phyloP scores from a whole-genome alignment of 2,797 vertebrate species.

The Coregonus suidteri region DNA sequence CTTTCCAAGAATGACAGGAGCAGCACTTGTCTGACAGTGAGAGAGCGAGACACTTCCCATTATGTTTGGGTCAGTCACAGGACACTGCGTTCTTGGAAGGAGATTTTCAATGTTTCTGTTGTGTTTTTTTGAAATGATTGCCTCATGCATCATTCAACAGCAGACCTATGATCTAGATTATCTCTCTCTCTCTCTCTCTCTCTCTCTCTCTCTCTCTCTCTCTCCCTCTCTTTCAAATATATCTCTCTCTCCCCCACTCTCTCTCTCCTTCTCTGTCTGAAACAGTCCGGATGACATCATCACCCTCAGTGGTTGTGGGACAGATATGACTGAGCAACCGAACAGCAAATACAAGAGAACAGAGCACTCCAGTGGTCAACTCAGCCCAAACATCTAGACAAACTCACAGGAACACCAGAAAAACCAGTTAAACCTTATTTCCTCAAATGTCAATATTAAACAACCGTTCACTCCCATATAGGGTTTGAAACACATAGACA shows the following conservation, averaged over 20 bases:
- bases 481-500: not conserved
- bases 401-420: not conserved
- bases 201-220: slow-evolving; percentile 28
- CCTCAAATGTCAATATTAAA: no score
- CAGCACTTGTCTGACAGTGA: not conserved
- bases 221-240: not conserved
- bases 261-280: not conserved
- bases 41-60: slow-evolving; percentile 30
- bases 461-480: not conserved
- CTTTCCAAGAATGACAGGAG: not conserved
- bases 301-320: not conserved
- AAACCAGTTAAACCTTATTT: no score
- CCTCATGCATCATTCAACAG: slow-evolving; percentile 65
- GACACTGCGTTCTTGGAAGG: slow-evolving; percentile 29
- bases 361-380: not conserved
- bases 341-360: not conserved
- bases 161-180: slow-evolving; percentile 59
- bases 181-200: not conserved
- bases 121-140: slow-evolving; percentile 48
- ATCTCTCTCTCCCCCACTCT: not conserved
- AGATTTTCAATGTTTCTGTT: slow-evolving; percentile 36
- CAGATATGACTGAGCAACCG: not conserved
- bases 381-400: not conserved
- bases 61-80: slow-evolving; percentile 49
- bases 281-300: not conserved